phyloP scores from a whole-genome alignment of 2,797 vertebrate species.

The Oophaga sylvatica region DNA sequence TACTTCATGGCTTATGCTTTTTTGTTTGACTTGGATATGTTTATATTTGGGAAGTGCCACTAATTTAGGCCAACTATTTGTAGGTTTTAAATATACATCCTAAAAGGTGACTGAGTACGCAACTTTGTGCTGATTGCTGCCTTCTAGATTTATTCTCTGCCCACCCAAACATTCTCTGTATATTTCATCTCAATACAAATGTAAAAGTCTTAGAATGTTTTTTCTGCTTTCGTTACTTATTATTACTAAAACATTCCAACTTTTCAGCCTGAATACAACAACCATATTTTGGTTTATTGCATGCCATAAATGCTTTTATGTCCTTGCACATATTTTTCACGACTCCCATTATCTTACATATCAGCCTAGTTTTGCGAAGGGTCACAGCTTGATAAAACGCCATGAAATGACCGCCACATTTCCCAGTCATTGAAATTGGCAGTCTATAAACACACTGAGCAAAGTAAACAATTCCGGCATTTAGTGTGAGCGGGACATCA shows the following conservation, averaged over 20 bases:
- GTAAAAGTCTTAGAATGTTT: background rate
- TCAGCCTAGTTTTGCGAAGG: constrained; percentile 27
- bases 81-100: no score
- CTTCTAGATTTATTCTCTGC: no score
- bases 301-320: constrained; percentile 13
- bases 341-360: constrained; percentile 25
- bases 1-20: no score
- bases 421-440: constrained; percentile 47
- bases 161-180: background rate
- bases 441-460: constrained; percentile 39
- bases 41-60: no score
- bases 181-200: background rate
- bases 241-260: background rate
- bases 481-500: constrained; percentile 25
- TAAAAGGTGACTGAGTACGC: background rate
- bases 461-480: constrained; percentile 48
- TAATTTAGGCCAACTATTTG: no score
- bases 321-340: background rate
- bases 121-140: background rate
- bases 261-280: constrained; percentile 15
- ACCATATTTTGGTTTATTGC: constrained; percentile 26
- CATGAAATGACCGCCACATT: constrained; percentile 45
- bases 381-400: constrained; percentile 51
- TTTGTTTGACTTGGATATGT: no score
- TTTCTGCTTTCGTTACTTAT: background rate